Evolutionary conservation across 2,113 vertebrate genomes (phyloP).

Genomic region (Lasiurus borealis): DNA sequence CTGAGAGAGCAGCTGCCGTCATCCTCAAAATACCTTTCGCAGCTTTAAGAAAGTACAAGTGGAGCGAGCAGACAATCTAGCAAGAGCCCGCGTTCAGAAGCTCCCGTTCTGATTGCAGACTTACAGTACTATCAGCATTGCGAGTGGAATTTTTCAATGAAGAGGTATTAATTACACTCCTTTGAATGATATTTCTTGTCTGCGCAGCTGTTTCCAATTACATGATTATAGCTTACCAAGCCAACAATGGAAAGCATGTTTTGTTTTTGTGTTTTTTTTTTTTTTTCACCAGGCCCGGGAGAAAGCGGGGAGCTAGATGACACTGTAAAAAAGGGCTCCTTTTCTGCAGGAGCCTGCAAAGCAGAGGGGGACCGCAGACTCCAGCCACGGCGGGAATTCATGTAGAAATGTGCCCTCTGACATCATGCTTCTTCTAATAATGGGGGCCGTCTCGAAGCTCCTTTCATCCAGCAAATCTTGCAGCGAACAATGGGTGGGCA

Average conservation of each 20-base stretch:
- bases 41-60: not conserved
- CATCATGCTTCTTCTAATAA: conserved; percentile 70
- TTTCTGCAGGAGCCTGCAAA: conserved; percentile 74
- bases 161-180: conserved; percentile 82
- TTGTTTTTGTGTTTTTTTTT: not conserved
- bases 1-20: not conserved
- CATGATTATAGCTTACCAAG: conserved; percentile 79
- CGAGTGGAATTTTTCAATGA: conserved; percentile 71
- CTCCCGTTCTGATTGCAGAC: not conserved
- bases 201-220: conserved; percentile 85
- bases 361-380: conserved; percentile 68
- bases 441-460: conserved; percentile 56
- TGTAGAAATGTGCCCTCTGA: conserved; percentile 81
- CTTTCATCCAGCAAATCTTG: conserved; percentile 71
- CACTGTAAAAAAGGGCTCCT: conserved; percentile 79
- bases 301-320: conserved; percentile 74
- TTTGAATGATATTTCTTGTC: conserved; percentile 74
- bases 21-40: not conserved
- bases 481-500: conserved; percentile 72
- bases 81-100: conserved; percentile 38
- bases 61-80: not conserved
- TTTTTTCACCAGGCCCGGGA: conserved; percentile 70
- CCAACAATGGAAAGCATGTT: conserved; percentile 79
- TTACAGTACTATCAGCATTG: conserved; percentile 63
- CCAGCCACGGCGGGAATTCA: conserved; percentile 76